Base-by-base conservation (phyloP, 2,888 invertebrate genomes). In the Cremastinae sp. region DNA sequence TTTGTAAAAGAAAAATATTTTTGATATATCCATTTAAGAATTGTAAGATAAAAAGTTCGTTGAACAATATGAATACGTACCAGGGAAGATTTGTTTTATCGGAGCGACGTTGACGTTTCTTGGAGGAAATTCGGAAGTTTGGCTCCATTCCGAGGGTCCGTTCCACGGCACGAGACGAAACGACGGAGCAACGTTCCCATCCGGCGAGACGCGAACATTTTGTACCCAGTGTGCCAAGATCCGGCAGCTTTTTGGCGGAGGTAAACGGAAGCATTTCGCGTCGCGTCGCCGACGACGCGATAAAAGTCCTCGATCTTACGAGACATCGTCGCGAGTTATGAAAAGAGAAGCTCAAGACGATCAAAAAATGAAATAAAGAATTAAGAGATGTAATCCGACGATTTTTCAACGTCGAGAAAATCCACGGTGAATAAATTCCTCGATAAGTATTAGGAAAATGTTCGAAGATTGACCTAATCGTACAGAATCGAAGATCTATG, bases 201-300 rank as follows among this genome's bases (percentile, higher is more conserved):
- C 72, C 72, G 53, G 58, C 28, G 28, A 59, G 47, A 69, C 58
- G 76, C 55, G 69, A 45, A 58, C 58, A 37, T 73, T 73, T 65
- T 73, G 59, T 73, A 51, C 69, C 64, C 53, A 73, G 64, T 69
- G 59, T 61, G 20, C 73, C 69, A 58, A 37, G 64, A 69, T 76
- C 76, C 76, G 76, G 73, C 76, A 59, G 69, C 43, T 73, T 76
- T 76, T 73, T 76, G 76, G 76, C 76, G n/a, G 14, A 53, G 59
- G 5, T n/a, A 22, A 7, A 22, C 28, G 70, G 41, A 59, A 70
- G 41, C 45, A 45, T 43, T 53, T 62, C 43, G 51, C 9, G 28
- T 43, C 14, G 39, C 14, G n/a, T 51, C n/a, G 43, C 43, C 51
- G 28, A 28, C n/a, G 59, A 35, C 43, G 59, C 59, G 51, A 69